Percentiles rank a stretch among this genome's conserved stretches.
Conservation (phyloP, 1,140 invertebrate genomes). For the Ips typographus region DNA sequence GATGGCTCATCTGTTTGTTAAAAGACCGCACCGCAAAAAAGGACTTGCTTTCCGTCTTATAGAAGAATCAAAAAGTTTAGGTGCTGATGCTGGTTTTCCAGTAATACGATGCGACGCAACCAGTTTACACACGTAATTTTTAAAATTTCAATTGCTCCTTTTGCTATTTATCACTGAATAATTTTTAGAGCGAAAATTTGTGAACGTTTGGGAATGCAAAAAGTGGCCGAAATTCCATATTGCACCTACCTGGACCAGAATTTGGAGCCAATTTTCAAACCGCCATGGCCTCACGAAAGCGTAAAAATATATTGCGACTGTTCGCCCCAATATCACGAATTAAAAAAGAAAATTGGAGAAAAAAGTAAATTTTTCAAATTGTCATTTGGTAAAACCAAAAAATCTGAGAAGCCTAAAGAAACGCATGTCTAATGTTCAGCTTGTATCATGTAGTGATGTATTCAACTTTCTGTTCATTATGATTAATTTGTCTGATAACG, state of each 20-base stretch:
- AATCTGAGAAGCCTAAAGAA: neutral
- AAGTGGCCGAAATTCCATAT: slow-evolving; percentile 47
- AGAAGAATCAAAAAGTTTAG: slow-evolving; percentile 50
- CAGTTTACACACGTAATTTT: slow-evolving; percentile 43
- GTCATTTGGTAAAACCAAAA: neutral
- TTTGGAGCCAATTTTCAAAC: slow-evolving; percentile 44
- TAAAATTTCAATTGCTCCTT: slow-evolving; percentile 10
- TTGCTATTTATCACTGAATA: slow-evolving; percentile 18
- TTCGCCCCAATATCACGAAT: slow-evolving; percentile 35
- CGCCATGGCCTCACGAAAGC: slow-evolving; percentile 41
- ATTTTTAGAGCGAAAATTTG: slow-evolving; percentile 46
- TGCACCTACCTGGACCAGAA: slow-evolving; percentile 43
- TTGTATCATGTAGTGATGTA: too few relatives aligned
- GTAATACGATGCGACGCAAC: slow-evolving; percentile 54
- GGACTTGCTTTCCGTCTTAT: slow-evolving; percentile 51
- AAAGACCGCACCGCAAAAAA: slow-evolving; percentile 43
- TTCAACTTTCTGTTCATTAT: too few relatives aligned
- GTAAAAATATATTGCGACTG: slow-evolving; percentile 45
- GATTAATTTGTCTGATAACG: too few relatives aligned
- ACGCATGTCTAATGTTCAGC: too few relatives aligned
- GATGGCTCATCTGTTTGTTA: slow-evolving; percentile 51
- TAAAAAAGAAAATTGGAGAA: slow-evolving; percentile 25
- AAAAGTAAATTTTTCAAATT: slow-evolving; percentile 6
- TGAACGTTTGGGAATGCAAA: slow-evolving; percentile 45
- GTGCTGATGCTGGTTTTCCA: slow-evolving; percentile 50